phyloP scores from a whole-genome alignment of 1,140 invertebrate species.

The Neotoxoptera formosana region DNA sequence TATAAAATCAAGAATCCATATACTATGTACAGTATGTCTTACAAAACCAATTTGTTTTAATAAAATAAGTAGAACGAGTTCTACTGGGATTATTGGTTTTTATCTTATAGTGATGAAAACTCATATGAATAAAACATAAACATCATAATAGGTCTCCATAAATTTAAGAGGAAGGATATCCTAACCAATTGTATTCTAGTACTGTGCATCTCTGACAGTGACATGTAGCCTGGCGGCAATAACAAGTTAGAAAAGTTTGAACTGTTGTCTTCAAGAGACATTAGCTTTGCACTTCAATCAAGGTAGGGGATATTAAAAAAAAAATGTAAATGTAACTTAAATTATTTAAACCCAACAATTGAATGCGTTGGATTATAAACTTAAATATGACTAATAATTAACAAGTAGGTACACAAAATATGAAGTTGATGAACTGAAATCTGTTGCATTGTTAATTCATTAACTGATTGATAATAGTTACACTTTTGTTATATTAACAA shows the following conservation, averaged over 20 bases:
- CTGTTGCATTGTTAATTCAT: not conserved
- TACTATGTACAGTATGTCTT: too few relatives aligned
- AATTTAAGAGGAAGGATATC: not conserved
- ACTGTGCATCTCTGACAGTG: not conserved
- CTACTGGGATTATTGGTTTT: not conserved
- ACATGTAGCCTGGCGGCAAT: not conserved
- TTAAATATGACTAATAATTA: not conserved
- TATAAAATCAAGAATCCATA: too few relatives aligned
- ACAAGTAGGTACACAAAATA: not conserved
- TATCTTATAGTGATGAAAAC: not conserved
- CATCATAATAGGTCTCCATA: not conserved
- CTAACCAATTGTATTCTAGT: not conserved
- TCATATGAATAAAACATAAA: not conserved
- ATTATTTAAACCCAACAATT: not conserved
- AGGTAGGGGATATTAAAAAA: not conserved
- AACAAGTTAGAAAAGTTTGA: not conserved
- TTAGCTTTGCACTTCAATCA: not conserved
- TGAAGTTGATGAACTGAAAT: not conserved
- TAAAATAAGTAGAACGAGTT: not conserved
- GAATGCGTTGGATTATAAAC: not conserved
- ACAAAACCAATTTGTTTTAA: not conserved
- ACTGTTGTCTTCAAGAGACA: not conserved
- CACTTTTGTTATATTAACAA: not conserved
- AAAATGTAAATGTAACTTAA: not conserved
- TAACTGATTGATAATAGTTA: not conserved